Base-by-base conservation (phyloP, 2,113 vertebrate species). In the Australoheros scitulus region DNA sequence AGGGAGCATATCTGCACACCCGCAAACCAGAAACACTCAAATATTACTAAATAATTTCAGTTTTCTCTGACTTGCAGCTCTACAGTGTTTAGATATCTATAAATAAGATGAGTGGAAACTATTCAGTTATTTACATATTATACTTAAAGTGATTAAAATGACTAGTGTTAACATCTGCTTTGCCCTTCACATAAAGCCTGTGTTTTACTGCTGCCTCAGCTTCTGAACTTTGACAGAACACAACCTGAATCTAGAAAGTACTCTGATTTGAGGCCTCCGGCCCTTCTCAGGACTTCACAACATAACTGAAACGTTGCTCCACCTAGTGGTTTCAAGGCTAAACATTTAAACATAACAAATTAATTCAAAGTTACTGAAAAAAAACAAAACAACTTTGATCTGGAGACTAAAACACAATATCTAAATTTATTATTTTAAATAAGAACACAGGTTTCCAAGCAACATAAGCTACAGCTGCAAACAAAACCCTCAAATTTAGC, bases 181-280 rank as follows among this genome's bases (percentile, higher is more conserved):
- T 13, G 26, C 10, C 60, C 80, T 79, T 56, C 47, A 76, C 52
- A 70, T 26, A 57, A 57, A 70, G 14, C 74, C 59, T 78, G n/a
- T 6, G 7, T 38, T 88, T 90, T 82, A 91, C 50, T 89, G 65
- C 87, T 38, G 15, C 11, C 65, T 90, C 83, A 89, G 81, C 87
- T 68, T 55, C 58, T 93, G 89, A 90, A 89, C 85, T 91, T 90
- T 91, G 89, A 89, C 83, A 82, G 81, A 89, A 70, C 59, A 83
- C 1, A 82, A 87, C 77, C 60, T 85, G 68, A 72, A 68, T 84
- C 68, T 57, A 85, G n/a, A 89, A 86, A 63, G 75, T 81, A 32
- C 72, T 61, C 64, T 82, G 77, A 83, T 76, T 82, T 55, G 29
- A 82, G 57, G 57, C 61, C 68, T 29, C 7, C n/a, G 10, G 65